A percentile compares a stretch with the other conserved stretches of the same genome.
phyloP scores from a whole-genome alignment of 2,113 vertebrate genomes.

The Gallinago media region DNA sequence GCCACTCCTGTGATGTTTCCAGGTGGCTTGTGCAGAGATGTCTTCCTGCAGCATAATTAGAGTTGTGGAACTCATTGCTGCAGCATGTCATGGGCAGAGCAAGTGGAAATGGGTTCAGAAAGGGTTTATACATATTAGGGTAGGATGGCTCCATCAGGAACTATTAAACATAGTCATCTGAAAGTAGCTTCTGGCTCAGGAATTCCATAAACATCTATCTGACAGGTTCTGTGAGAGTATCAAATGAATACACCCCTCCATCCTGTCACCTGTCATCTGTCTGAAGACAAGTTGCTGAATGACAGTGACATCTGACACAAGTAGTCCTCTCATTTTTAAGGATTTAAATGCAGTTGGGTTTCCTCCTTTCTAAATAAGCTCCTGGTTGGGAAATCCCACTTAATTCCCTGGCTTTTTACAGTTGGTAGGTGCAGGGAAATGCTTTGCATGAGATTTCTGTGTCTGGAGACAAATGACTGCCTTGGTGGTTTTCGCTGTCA shows the following conservation, averaged over 20 bases:
- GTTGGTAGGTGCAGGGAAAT: background rate
- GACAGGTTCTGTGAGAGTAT: background rate
- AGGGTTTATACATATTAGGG: background rate
- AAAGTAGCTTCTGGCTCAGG: background rate
- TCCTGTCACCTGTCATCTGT: background rate
- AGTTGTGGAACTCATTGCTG: background rate
- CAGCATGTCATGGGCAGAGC: background rate
- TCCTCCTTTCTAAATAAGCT: background rate
- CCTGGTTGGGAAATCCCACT: background rate
- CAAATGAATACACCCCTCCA: background rate
- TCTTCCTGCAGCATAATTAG: background rate
- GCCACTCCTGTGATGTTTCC: background rate
- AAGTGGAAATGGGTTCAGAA: background rate
- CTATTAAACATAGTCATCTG: background rate
- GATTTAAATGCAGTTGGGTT: background rate
- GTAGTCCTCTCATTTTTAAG: background rate
- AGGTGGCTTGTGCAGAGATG: background rate
- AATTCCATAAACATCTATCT: background rate
- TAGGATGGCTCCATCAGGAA: background rate
- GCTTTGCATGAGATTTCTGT: background rate
- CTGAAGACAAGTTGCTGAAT: background rate
- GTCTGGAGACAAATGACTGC: background rate
- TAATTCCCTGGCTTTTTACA: background rate
- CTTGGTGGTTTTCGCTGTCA: background rate
- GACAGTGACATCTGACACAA: background rate